A percentile compares a stretch with the other conserved stretches of the same genome.
Conservation (phyloP, 2,888 invertebrate species). For the Tinea trinotella region DNA sequence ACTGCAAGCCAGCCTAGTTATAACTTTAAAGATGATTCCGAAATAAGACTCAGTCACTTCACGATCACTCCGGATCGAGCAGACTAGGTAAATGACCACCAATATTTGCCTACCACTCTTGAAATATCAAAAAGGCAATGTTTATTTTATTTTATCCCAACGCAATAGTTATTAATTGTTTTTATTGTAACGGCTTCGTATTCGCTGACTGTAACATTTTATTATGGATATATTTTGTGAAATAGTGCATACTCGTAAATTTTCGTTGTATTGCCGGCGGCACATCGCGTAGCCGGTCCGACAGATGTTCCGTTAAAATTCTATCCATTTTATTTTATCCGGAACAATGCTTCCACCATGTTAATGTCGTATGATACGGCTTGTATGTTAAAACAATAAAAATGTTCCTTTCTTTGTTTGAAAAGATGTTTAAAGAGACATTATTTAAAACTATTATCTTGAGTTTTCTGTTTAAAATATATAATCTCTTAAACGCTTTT, state of each 20-base stretch:
- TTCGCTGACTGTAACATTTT: constrained; percentile 9
- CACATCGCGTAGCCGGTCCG: neutral
- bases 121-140: no score
- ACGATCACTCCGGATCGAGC: no score
- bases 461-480: no score
- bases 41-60: no score
- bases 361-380: constrained; percentile 8
- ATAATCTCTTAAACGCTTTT: no score
- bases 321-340: constrained; percentile 8
- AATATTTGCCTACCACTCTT: no score
- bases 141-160: no score
- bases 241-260: neutral
- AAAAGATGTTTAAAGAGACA: no score
- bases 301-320: neutral
- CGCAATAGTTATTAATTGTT: constrained; percentile 5
- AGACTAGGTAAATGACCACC: no score
- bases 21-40: no score
- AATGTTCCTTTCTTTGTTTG: neutral
- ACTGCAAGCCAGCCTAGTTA: no score
- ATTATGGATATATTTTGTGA: constrained; percentile 2
- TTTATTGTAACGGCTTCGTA: constrained; percentile 7
- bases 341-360: constrained; percentile 12
- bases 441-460: no score
- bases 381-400: neutral
- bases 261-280: neutral